Percentiles rank a stretch among this genome's conserved stretches.
These are phyloP conservation scores for Corythaeola cristata DNA, from an alignment of 2,113 vertebrate genomes.

Conservation along the genomic window DNA sequence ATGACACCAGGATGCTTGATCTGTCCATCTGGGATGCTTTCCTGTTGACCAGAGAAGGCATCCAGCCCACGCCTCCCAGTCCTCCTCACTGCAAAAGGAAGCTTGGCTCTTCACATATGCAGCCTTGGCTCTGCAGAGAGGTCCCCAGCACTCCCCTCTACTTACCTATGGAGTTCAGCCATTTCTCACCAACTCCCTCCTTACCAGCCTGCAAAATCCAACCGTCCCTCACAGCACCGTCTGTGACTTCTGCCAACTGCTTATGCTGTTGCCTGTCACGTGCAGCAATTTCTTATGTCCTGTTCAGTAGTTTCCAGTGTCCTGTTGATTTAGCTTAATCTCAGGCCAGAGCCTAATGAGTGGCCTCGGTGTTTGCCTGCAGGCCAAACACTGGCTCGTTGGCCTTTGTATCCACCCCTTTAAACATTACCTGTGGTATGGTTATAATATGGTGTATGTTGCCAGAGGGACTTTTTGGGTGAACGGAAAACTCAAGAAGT, in stretches of 20 bases:
- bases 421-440: background rate
- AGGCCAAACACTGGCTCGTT: background rate
- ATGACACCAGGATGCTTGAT: background rate
- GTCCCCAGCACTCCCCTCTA: fast-evolving
- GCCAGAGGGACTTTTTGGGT: background rate
- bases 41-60: background rate
- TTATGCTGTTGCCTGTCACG: background rate
- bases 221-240: fast-evolving
- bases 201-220: background rate
- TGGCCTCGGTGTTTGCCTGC: background rate
- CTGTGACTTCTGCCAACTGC: background rate
- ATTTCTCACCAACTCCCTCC: background rate
- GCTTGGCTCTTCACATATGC: background rate
- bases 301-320: background rate
- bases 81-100: background rate
- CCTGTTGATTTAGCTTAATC: background rate
- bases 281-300: background rate
- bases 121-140: background rate
- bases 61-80: fast-evolving
- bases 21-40: background rate
- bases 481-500: background rate
- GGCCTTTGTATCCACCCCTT: background rate
- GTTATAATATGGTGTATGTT: background rate
- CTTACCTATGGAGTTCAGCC: background rate
- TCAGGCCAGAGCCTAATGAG: background rate